Evolutionary conservation across 2,113 vertebrate genomes (phyloP), one percentile per base, ranked within the genome.

Genomic region (Entomyzon cyanotis): DNA sequence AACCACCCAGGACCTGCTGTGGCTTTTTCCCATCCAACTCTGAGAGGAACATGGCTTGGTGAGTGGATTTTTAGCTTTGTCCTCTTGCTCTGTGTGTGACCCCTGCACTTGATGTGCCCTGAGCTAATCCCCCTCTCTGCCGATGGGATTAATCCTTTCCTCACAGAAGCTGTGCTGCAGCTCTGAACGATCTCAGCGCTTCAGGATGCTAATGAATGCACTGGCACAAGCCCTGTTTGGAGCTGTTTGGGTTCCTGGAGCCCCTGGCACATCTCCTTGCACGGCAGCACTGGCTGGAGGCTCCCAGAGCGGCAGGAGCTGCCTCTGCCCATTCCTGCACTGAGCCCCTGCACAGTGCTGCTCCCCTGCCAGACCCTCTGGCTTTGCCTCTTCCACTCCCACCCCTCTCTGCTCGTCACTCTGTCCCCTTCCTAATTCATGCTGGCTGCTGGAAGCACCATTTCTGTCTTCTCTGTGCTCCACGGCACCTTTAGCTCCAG

Each of bases 311-410:
- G 4, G 56, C 70, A 52, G 5, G 9, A 59, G 49, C 90, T 71
- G 76, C 10, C 7, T 13, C 20, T 20, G 70, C 49, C 55, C 1
- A 0, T 1, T 52, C 35, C 71, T 1, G 7, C 13, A 7, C 63
- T 1, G 0, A n/a, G 37, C 30, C 15, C 42, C 37, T 3, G 3
- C 1, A 0, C 39, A 4, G 41, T 4, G 84, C 69, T 39, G 85
- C 78, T 60, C 14, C 37, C 50, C n/a, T 37, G 55, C 46, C 44
- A 47, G n/a, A 16, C 7, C 44, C 89, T 50, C 47, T 15, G 58
- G 8, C 0, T 49, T 53, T 39, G 56, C 39, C 64, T 31, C 58
- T 35, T 42, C 11, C 58, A 49, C 37, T 84, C 83, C 71, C 27
- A 67, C 12, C 50, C 44, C 41, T 60, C 68, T 18, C 58, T 64